These are phyloP conservation scores for Clamator glandarius DNA, from an alignment of 2,797 vertebrate genomes.

Conservation along the genomic window DNA sequence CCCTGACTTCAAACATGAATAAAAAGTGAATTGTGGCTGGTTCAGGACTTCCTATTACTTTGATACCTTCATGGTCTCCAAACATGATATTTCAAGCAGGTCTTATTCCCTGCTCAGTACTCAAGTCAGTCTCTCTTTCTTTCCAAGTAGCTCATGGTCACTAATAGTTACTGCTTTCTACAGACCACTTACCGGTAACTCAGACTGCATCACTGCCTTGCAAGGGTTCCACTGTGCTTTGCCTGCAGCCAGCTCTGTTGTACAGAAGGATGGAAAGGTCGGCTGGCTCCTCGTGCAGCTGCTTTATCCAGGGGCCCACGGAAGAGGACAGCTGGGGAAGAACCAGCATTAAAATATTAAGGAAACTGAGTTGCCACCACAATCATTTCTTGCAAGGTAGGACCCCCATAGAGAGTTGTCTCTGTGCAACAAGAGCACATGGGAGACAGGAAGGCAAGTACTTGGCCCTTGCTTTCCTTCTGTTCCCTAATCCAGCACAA, in stretches of 20 bases:
- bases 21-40: background rate
- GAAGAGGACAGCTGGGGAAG: background rate
- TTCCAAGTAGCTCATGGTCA: background rate
- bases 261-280: background rate
- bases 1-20: background rate
- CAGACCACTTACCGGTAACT: background rate
- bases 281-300: background rate
- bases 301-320: background rate
- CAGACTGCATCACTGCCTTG: background rate
- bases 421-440: background rate
- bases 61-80: background rate
- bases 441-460: background rate
- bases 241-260: background rate
- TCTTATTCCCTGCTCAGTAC: background rate
- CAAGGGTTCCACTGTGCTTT: background rate
- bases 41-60: background rate
- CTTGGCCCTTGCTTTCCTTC: slow-evolving; percentile 34
- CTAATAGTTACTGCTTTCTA: background rate
- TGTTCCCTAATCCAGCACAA: slow-evolving; percentile 58
- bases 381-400: background rate
- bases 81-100: background rate
- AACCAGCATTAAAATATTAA: background rate
- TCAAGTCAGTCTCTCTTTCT: background rate
- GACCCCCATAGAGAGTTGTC: background rate
- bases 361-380: background rate